Evolutionary conservation across 2,113 vertebrate genomes (phyloP), one percentile per base, ranked within the genome.

Genomic region (Calonectris borealis): DNA sequence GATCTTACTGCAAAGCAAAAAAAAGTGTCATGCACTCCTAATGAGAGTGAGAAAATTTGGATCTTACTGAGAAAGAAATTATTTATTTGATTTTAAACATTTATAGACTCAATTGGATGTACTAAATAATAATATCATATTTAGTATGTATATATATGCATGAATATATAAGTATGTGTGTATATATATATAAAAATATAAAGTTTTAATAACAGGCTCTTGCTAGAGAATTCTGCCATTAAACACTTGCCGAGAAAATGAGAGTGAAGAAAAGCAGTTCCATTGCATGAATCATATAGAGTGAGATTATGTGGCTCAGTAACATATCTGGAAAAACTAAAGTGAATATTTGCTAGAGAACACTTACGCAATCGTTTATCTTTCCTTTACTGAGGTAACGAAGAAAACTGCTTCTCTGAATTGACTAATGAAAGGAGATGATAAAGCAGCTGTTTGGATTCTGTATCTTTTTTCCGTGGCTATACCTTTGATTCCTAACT

Each of bases 81-180:
- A 78, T 91, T 94, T 86, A 93, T 81, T 90, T 93, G 10, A n/a
- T 71, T 61, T 95, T 46, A 92, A 96, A 79, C 82, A 94, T 91
- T 94, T 79, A 91, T 82, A 84, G 40, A 82, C 51, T 68, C 40
- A 55, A 36, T 48, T 49, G 21, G 26, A 77, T 65, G 27, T 77
- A 58, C 46, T 77, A 87, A 83, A 15, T 81, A 93, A 93, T 83
- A 86, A 64, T 83, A 94, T 71, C 90, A 87, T 68, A 88, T 80
- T 91, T 91, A 83, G 12, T 18, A 70, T 49, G 6, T 84, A 5
- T 73, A 25, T 25, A 77, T 55, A 40, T 68, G 36, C 8, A 34
- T 20, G 52, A 15, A 57, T 75, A 78, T 62, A 36, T 54, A 90
- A 11, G 11, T 44, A 54, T 34, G 13, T 60, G 22, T 40, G 40